A percentile compares a stretch with the other conserved stretches of the same genome.
Evolutionary conservation across 2,113 vertebrate species (phyloP).

Genomic region (Cyanoramphus novaezelandiae): DNA sequence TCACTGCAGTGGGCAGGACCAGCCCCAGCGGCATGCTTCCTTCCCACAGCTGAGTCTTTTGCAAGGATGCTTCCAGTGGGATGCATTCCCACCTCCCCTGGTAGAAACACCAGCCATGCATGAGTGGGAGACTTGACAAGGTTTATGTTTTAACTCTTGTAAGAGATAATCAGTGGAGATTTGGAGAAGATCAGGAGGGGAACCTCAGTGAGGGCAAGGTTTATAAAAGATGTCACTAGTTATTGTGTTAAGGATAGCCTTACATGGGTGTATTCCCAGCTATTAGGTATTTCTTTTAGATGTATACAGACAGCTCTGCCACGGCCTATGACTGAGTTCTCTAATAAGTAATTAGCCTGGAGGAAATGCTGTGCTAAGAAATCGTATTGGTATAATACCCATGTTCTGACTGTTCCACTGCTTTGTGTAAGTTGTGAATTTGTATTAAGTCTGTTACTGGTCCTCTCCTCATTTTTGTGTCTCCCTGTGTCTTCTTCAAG

Average conservation of each 20-base stretch:
- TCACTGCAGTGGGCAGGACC: background rate
- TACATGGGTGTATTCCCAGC: background rate
- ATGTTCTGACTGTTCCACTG: background rate
- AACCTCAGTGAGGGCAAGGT: background rate
- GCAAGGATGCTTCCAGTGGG: accelerated
- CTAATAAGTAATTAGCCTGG: background rate
- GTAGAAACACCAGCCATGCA: background rate
- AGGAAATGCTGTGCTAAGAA: background rate
- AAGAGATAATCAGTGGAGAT: background rate
- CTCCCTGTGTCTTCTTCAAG: background rate
- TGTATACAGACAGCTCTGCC: background rate
- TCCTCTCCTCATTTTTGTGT: background rate
- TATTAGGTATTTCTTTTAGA: background rate
- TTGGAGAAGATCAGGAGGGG: background rate
- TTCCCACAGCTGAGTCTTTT: background rate
- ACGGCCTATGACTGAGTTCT: background rate
- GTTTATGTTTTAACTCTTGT: background rate
- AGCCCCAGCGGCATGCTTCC: background rate
- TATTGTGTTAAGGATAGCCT: background rate
- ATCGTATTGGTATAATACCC: background rate
- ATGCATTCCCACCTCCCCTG: background rate
- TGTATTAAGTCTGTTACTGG: background rate
- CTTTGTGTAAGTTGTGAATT: background rate
- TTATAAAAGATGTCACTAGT: background rate
- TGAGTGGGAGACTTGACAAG: too few species aligned